phyloP scores from a whole-genome alignment of 2,113 vertebrate genomes.

The Sarotherodon lohbergeri region DNA sequence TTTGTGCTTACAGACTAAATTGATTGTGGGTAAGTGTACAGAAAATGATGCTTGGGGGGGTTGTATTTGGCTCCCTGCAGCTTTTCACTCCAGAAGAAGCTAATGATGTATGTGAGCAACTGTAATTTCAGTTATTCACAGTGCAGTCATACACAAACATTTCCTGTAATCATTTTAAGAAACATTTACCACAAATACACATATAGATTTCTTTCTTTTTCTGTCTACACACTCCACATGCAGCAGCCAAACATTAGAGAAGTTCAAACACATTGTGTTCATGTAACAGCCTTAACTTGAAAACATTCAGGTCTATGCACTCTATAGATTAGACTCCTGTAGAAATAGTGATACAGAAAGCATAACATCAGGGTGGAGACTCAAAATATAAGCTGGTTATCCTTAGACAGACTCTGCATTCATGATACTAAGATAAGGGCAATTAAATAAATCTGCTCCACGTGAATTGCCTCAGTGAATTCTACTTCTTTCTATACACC shows the following conservation, averaged over 20 bases:
- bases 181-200: background rate
- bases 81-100: background rate
- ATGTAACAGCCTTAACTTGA: background rate
- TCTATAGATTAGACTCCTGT: background rate
- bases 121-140: background rate
- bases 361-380: background rate
- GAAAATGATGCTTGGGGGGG: background rate
- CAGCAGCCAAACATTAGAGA: background rate
- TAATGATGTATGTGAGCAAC: background rate
- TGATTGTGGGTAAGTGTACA: background rate
- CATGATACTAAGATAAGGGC: background rate
- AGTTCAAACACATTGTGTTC: background rate
- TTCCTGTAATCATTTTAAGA: background rate
- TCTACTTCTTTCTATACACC: background rate
- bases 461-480: background rate
- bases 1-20: slow-evolving; percentile 1
- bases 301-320: background rate
- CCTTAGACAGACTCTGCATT: background rate
- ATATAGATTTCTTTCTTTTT: background rate
- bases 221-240: background rate
- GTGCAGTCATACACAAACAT: background rate
- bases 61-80: background rate
- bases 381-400: background rate
- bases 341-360: background rate
- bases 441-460: background rate